Evolutionary conservation across 2,888 invertebrate genomes (phyloP).

Genomic region (Strigamia transsilvanica): DNA sequence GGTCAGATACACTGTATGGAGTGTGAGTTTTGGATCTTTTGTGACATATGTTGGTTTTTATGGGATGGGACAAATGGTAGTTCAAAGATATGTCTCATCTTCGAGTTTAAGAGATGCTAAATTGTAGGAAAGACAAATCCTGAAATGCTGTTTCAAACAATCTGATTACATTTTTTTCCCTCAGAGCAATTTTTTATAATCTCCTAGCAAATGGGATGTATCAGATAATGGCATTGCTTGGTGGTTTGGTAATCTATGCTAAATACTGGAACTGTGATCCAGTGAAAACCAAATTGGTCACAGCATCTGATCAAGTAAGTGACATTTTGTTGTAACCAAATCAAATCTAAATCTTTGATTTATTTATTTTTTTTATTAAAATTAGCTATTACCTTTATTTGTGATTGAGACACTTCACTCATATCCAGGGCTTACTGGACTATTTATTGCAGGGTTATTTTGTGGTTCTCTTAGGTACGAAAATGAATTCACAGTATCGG

Average conservation of each 20-base stretch:
- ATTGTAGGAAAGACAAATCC: slow-evolving; percentile 59
- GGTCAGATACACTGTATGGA: slow-evolving; percentile 66
- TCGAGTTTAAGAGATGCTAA: slow-evolving; percentile 64
- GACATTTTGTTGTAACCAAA: neutral
- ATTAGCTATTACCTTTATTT: slow-evolving; percentile 84
- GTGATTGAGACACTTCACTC: slow-evolving; percentile 83
- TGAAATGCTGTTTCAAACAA: neutral
- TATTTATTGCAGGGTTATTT: slow-evolving; percentile 95
- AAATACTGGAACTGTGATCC: slow-evolving; percentile 64
- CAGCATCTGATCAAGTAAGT: slow-evolving; percentile 30
- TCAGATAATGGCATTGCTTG: neutral
- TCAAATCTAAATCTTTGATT: neutral
- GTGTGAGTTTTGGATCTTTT: slow-evolving; percentile 64
- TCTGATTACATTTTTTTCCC: neutral
- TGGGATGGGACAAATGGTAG: slow-evolving; percentile 67
- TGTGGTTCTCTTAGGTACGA: slow-evolving; percentile 90
- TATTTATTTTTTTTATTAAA: neutral
- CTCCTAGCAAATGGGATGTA: neutral
- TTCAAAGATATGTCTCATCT: slow-evolving; percentile 67
- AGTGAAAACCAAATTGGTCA: slow-evolving; percentile 59
- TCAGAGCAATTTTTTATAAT: neutral
- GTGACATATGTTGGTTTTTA: slow-evolving; percentile 64
- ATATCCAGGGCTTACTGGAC: slow-evolving; percentile 82
- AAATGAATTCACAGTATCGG: neutral
- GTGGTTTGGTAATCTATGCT: slow-evolving; percentile 64